phyloP scores from a whole-genome alignment of 2,797 vertebrate genomes.

The Oryzias dopingdopingensis region DNA sequence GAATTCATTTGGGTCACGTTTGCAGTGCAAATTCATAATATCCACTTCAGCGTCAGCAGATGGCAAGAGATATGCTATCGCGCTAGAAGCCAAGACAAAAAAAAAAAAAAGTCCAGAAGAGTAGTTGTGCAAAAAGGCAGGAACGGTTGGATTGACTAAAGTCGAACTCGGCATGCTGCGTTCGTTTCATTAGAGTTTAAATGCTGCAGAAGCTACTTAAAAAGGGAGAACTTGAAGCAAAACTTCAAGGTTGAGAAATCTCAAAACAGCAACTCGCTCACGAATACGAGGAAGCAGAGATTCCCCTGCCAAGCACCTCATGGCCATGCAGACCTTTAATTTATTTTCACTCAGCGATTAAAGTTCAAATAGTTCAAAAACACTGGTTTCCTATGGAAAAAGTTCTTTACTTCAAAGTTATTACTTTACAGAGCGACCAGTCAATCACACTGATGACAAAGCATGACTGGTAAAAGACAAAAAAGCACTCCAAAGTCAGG shows the following conservation, averaged over 20 bases:
- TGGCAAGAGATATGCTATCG: slow-evolving; percentile 21
- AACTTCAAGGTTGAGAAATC: neutral
- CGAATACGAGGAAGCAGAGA: neutral
- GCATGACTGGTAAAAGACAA: no score
- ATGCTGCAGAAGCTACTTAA: neutral
- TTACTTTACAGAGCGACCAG: no score
- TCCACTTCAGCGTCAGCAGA: slow-evolving; percentile 33
- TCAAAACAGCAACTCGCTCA: neutral
- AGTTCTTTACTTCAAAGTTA: no score
- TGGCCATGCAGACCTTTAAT: slow-evolving; percentile 29
- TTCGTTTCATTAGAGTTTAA: slow-evolving; percentile 7
- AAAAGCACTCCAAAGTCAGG: no score
- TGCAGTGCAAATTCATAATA: slow-evolving; percentile 17
- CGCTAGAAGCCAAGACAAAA: slow-evolving; percentile 5
- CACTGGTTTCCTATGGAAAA: slow-evolving; percentile 12
- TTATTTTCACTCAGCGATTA: slow-evolving; percentile 17
- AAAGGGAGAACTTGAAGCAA: neutral
- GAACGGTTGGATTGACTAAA: slow-evolving; percentile 22
- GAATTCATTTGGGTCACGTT: slow-evolving; percentile 13
- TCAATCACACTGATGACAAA: no score
- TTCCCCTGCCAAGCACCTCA: slow-evolving; percentile 9
- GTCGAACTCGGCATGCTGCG: slow-evolving; percentile 17
- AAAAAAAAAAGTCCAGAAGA: slow-evolving; percentile 31
- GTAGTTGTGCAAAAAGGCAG: slow-evolving; percentile 24
- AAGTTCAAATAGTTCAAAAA: slow-evolving; percentile 39